A percentile compares a stretch with the other conserved stretches of the same genome.
phyloP scores from a whole-genome alignment of 2,888 invertebrate genomes.

The Thymelicus lineola region DNA sequence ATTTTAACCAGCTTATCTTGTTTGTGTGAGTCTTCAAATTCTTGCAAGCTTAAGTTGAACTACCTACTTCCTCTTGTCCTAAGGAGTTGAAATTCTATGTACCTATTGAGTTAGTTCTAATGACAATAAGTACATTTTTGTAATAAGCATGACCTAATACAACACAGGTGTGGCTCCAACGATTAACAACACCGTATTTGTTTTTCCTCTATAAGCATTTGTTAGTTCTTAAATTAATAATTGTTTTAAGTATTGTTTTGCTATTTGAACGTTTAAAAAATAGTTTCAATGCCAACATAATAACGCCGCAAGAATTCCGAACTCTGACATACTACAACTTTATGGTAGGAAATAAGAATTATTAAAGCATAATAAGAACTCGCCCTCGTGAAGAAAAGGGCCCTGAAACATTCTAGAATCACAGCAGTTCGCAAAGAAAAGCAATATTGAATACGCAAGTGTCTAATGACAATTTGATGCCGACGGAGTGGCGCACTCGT shows the following conservation, averaged over 20 bases:
- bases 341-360: conserved; percentile 23
- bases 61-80: too few relatives aligned
- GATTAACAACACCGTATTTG: too few relatives aligned
- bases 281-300: neutral
- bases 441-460: conserved; percentile 82
- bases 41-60: too few relatives aligned
- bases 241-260: neutral
- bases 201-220: too few relatives aligned
- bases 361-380: conserved; percentile 42
- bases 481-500: conserved; percentile 77
- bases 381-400: conserved; percentile 51
- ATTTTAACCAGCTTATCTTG: neutral
- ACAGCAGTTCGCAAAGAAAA: conserved; percentile 77
- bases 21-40: too few relatives aligned
- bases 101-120: too few relatives aligned
- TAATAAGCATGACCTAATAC: too few relatives aligned
- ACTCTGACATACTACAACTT: neutral
- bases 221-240: too few relatives aligned
- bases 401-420: conserved; percentile 74
- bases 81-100: too few relatives aligned
- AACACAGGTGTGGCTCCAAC: too few relatives aligned
- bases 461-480: conserved; percentile 83
- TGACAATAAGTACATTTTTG: too few relatives aligned
- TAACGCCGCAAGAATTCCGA: neutral
- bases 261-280: neutral